Percentiles rank a stretch among this genome's conserved stretches.
Conservation (phyloP, 2,113 vertebrate species). For the Planiliza haematocheilus region DNA sequence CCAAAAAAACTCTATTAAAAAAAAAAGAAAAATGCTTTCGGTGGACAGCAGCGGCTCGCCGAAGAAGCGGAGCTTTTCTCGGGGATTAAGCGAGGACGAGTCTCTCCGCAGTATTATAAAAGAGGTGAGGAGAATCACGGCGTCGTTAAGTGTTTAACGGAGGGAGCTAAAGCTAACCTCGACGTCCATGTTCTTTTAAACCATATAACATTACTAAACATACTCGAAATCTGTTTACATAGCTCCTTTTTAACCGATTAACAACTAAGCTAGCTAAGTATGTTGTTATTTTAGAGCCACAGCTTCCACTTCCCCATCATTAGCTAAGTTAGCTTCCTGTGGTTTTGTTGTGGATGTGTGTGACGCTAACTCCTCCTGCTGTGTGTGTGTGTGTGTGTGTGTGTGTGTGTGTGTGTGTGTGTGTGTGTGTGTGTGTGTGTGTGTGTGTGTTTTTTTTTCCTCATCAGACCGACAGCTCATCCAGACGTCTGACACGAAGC, state of each 20-base stretch:
- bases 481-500: conserved; percentile 76
- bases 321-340: background rate
- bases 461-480: conserved; percentile 74
- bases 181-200: background rate
- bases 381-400: too few species aligned
- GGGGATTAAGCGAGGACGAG: conserved; percentile 84
- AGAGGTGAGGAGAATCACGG: conserved; percentile 73
- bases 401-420: too few species aligned
- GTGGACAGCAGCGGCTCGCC: conserved; percentile 79
- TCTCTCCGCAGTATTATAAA: conserved; percentile 82
- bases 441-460: background rate
- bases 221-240: too few species aligned
- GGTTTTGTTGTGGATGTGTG: background rate
- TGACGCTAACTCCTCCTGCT: background rate
- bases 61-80: conserved; percentile 76
- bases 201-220: background rate
- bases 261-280: too few species aligned
- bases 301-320: conserved; percentile 34
- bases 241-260: background rate
- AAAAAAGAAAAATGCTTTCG: conserved; percentile 80
- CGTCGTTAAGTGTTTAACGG: background rate
- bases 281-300: background rate
- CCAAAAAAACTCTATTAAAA: background rate
- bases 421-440: too few species aligned
- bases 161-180: background rate